Percentiles rank a stretch among this genome's conserved stretches.
Conservation (phyloP, 1,140 invertebrate genomes). For the Brachionus plicatilis region DNA sequence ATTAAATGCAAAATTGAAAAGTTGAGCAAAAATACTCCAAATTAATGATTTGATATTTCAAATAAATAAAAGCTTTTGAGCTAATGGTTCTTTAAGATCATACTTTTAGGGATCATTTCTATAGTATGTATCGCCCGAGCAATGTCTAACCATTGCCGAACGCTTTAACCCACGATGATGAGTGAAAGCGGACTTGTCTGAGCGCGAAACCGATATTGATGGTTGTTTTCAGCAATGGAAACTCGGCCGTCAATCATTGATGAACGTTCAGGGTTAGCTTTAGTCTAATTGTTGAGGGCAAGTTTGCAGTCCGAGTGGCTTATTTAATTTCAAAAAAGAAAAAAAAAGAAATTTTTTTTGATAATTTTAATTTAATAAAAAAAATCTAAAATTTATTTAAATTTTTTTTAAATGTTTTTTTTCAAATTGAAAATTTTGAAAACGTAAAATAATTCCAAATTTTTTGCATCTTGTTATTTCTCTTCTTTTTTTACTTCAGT, state of each 20-base stretch:
- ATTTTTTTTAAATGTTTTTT: too few species aligned
- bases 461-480: too few species aligned
- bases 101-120: slow-evolving; percentile 36
- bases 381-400: too few species aligned
- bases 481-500: too few species aligned
- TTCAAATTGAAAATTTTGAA: too few species aligned
- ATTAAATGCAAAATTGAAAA: not conserved
- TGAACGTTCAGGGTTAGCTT: slow-evolving; percentile 7
- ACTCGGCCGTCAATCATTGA: slow-evolving; percentile 17
- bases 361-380: too few species aligned
- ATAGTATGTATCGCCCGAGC: slow-evolving; percentile 34
- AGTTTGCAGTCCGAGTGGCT: slow-evolving; percentile 23
- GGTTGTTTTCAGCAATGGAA: not conserved
- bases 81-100: slow-evolving; percentile 16
- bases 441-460: too few species aligned
- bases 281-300: not conserved
- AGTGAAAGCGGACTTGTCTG: slow-evolving; percentile 11
- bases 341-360: not conserved
- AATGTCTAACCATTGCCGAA: slow-evolving; percentile 35
- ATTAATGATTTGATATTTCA: not conserved
- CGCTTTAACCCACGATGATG: slow-evolving; percentile 34
- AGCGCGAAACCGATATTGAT: slow-evolving; percentile 28
- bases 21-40: not conserved
- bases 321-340: not conserved
- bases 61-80: not conserved